These are phyloP conservation scores for Parascotia fuliginaria DNA, from an alignment of 2,888 invertebrate genomes.

Conservation along the genomic window DNA sequence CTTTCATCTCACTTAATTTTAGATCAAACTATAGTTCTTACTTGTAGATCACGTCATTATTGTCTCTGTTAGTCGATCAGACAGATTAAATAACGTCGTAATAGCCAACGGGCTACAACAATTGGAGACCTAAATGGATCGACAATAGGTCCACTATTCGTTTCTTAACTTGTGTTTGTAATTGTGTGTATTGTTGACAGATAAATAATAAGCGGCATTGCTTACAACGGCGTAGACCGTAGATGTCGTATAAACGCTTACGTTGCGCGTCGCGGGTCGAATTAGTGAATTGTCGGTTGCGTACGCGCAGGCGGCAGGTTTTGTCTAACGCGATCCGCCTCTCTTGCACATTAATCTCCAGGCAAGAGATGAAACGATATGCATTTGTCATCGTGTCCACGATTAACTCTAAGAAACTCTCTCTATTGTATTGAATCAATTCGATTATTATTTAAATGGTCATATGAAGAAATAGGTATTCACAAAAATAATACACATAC, in stretches of 20 bases:
- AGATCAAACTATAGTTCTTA: constrained; percentile 83
- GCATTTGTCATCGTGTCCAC: constrained; percentile 82
- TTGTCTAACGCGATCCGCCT: constrained; percentile 75
- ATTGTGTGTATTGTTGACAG: constrained; percentile 64
- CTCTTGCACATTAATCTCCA: constrained; percentile 80
- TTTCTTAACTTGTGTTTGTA: constrained; percentile 51
- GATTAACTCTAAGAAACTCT: constrained; percentile 79
- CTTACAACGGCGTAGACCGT: constrained; percentile 70
- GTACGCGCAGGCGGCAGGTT: constrained; percentile 76
- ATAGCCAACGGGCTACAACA: constrained; percentile 22
- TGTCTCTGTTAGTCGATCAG: constrained; percentile 69
- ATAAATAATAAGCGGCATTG: constrained; percentile 83
- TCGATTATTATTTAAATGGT: constrained; percentile 72
- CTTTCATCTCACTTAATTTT: constrained; percentile 85
- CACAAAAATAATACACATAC: constrained; percentile 41
- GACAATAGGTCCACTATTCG: constrained; percentile 41
- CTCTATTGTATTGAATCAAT: constrained; percentile 79
- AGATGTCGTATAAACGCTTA: constrained; percentile 74
- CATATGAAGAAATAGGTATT: constrained; percentile 56
- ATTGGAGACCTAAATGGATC: constrained; percentile 50
- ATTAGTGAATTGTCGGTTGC: constrained; percentile 70
- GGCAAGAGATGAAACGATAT: constrained; percentile 81
- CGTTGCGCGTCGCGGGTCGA: constrained; percentile 67
- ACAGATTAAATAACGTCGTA: constrained; percentile 51
- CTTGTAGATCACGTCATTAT: constrained; percentile 82